Evolutionary conservation across 2,888 invertebrate species (phyloP), one percentile per base, ranked within the genome.

Genomic region (Schizotus pectinicornis): DNA sequence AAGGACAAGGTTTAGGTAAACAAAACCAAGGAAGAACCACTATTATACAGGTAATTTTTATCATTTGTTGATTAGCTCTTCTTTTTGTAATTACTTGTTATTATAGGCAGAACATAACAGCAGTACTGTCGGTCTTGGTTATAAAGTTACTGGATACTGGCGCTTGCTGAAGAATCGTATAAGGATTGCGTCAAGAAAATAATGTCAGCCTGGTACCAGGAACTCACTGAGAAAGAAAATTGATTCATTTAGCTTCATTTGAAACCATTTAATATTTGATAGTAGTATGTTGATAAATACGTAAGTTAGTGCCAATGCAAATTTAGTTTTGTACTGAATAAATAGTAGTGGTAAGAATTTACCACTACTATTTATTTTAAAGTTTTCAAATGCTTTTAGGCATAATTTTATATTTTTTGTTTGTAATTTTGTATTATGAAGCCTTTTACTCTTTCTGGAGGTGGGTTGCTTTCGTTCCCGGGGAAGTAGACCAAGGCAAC

Each of bases 1-100:
- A 95, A 76, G 99, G 99, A 0, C 90, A 94, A 82, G 99, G 99
- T 0, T 82, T 99, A 13, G 98, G 99, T 0, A 93, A 92, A 77
- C 86, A 88, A 50, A 95, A 95, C 75, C 98, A 98, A 80, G 98
- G 95, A 8, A 84, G 95, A 70, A 93, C 94, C 14, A 92, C 92
- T 50, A 97, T 97, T 43, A 94, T 98, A 63, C 93, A 95, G 84
- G 93, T 92, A 59, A 34, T 11, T n/a, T 38, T 8, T 41, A 42
- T 46, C 35, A 33, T 46, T 35, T 43, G 33, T 39, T 45, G 7
- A 43, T 3, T 30, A 22, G 22, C 5, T 22, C 5, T 22, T 22
- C 2, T 32, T 33, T 9, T 48, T 9, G 6, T 43, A 11, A 39
- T 43, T 31, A 30, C 57, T 59, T 56, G 49, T 55, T 3, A 39